Evolutionary conservation across 1,140 invertebrate genomes (phyloP).

Genomic region (Conus betulinus): DNA sequence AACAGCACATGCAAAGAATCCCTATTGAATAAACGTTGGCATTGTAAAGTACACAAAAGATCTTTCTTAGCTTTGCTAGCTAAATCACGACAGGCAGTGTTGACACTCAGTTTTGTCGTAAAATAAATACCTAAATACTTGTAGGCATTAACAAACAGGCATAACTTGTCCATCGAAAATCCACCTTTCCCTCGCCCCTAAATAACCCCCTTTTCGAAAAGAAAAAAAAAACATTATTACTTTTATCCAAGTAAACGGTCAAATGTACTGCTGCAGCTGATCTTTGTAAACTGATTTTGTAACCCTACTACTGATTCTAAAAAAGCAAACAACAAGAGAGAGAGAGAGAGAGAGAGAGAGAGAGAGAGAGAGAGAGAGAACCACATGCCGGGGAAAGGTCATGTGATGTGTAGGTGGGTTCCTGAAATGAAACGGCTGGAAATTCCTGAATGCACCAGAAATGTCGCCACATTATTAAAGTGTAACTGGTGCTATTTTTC

Average conservation of each 20-base stretch:
- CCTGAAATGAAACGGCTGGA: no score
- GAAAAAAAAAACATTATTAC: not conserved
- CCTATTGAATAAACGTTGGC: not conserved
- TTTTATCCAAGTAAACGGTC: not conserved
- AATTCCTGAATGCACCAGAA: no score
- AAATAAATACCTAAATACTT: conserved; percentile 5
- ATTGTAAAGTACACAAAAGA: no score
- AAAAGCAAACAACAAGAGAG: not conserved
- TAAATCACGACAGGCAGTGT: conserved; percentile 1
- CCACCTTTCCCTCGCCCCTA: not conserved
- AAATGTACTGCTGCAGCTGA: not conserved
- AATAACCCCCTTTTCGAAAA: not conserved
- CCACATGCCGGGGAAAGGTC: no score
- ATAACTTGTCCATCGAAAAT: not conserved
- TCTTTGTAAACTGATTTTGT: no score
- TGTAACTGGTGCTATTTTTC: no score
- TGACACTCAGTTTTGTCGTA: not conserved
- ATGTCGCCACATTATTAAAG: no score
- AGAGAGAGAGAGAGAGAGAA: not conserved
- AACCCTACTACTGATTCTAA: no score
- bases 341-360: conserved; percentile 11
- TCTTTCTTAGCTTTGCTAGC: not conserved
- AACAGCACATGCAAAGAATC: not conserved
- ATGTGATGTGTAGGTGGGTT: no score
- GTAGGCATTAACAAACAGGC: not conserved